Percentiles rank a stretch among this genome's conserved stretches.
phyloP scores from a whole-genome alignment of 2,113 vertebrate genomes.

The Balaenoptera acutorostrata region DNA sequence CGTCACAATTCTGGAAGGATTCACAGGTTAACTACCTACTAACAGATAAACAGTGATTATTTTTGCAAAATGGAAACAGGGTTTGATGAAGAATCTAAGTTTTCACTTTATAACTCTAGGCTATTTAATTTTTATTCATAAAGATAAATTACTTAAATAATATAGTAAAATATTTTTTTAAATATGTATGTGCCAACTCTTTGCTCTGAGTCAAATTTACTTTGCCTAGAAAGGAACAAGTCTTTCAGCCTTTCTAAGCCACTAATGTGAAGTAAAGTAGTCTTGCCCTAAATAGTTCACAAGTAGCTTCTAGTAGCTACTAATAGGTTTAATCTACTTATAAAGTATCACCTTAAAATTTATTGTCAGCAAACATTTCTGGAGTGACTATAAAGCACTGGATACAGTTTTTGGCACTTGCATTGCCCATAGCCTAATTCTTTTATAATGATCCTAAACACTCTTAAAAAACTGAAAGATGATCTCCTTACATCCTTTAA shows the following conservation, averaged over 20 bases:
- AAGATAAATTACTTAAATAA: neutral
- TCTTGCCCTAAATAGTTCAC: slow-evolving; percentile 30
- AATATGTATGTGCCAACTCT: neutral
- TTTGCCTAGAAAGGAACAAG: neutral
- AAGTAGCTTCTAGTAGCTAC: neutral
- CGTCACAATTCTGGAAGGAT: neutral
- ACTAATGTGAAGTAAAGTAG: neutral
- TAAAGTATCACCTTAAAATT: neutral
- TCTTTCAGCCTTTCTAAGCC: neutral
- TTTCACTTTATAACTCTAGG: neutral
- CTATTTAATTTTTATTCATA: neutral
- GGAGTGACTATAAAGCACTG: neutral
- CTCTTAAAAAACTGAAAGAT: neutral
- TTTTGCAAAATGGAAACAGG: neutral
- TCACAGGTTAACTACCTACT: neutral
- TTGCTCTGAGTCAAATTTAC: neutral
- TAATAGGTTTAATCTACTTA: slow-evolving; percentile 45
- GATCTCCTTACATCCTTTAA: neutral
- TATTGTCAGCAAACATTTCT: neutral
- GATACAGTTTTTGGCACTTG: neutral
- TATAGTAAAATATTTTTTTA: neutral
- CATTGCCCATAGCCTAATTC: neutral
- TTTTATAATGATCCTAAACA: neutral
- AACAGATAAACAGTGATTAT: neutral
- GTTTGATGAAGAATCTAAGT: neutral